Percentiles rank a stretch among this genome's conserved stretches.
Conservation (phyloP, 2,113 vertebrate species). For the Serilophus lunatus region DNA sequence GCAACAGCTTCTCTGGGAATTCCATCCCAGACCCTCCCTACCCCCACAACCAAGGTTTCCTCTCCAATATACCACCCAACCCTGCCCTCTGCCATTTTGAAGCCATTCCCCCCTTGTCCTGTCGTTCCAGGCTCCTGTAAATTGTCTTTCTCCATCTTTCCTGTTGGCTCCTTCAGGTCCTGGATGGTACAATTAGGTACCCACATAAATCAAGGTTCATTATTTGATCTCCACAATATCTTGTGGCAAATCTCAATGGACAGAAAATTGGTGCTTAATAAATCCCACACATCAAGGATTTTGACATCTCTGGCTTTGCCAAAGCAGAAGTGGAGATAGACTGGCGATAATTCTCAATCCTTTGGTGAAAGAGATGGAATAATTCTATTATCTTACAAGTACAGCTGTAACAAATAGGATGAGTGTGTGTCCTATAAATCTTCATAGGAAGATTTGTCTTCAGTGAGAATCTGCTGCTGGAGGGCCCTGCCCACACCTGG, state of each 20-base stretch:
- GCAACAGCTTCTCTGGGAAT: not conserved
- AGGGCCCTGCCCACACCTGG: not conserved
- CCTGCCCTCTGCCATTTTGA: no score
- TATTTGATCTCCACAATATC: not conserved
- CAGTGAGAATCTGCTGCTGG: not conserved
- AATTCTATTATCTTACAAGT: not conserved
- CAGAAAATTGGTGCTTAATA: not conserved
- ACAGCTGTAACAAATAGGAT: not conserved
- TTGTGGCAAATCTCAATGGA: not conserved
- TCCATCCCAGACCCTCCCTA: not conserved
- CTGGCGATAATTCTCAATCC: not conserved
- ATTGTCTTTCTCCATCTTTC: not conserved
- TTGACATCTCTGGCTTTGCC: not conserved
- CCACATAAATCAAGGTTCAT: accelerated
- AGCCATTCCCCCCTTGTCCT: not conserved
- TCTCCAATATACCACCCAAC: accelerated
- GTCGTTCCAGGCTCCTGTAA: not conserved
- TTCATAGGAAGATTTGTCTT: not conserved
- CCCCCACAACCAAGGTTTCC: not conserved
- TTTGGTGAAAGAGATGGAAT: no score
- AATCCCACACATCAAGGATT: not conserved
- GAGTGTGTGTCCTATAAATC: not conserved
- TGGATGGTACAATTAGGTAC: not conserved
- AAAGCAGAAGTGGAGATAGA: not conserved
- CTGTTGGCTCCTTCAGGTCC: not conserved